These are phyloP conservation scores for Armadillidium nasatum DNA, from an alignment of 1,140 invertebrate genomes.

Conservation along the genomic window DNA sequence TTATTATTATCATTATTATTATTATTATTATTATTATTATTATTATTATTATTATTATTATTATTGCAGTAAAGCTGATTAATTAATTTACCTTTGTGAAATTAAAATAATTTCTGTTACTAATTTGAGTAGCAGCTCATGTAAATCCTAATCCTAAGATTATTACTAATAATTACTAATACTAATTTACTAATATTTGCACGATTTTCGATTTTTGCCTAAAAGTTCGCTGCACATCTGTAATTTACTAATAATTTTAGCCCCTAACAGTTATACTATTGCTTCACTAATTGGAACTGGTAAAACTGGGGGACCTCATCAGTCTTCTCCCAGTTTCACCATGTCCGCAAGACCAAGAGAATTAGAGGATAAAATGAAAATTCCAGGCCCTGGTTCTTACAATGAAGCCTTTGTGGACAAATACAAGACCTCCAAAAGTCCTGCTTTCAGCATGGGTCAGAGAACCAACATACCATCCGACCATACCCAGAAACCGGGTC, in stretches of 20 bases:
- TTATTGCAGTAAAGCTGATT: too few relatives aligned
- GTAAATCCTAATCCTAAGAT: too few relatives aligned
- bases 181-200: too few relatives aligned
- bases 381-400: conserved; percentile 27
- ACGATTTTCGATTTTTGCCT: too few relatives aligned
- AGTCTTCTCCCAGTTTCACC: conserved; percentile 18
- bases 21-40: too few relatives aligned
- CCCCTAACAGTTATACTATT: conserved; percentile 23
- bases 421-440: conserved; percentile 57
- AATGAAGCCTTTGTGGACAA: conserved; percentile 51
- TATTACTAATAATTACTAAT: too few relatives aligned
- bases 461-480: conserved; percentile 18
- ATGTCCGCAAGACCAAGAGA: conserved; percentile 14
- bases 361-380: conserved; percentile 23
- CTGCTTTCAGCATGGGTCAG: conserved; percentile 28
- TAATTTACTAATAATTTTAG: not conserved
- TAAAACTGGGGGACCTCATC: conserved; percentile 17
- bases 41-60: too few relatives aligned
- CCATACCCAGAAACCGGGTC: conserved; percentile 24
- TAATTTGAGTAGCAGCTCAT: too few relatives aligned
- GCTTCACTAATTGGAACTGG: conserved; percentile 24
- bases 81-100: too few relatives aligned
- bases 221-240: too few relatives aligned
- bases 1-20: too few relatives aligned
- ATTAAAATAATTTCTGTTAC: too few relatives aligned